Base-by-base conservation (phyloP, 2,113 vertebrate species). In the Ceyx cyanopectus region DNA sequence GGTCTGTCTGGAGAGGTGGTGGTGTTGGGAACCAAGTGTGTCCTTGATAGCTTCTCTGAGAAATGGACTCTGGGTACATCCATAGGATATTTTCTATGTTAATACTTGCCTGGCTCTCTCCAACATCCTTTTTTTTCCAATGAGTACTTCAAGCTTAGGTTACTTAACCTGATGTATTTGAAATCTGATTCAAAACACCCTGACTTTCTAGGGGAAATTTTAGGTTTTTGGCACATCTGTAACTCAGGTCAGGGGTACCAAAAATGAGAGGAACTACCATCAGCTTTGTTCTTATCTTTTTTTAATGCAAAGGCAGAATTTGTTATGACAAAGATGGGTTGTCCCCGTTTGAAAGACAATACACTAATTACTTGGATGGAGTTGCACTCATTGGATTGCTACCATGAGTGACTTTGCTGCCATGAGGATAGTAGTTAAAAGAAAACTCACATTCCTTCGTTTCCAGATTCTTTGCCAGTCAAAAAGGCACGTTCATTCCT, bases 291-390 rank as follows among this genome's bases (percentile, higher is more conserved):
- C 30, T 69, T n/a, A 61, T 60, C 8, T 4, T 43, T 9, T 77
- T 74, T 66, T 57, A 79, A 51, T 34, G 26, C 12, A 43, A 34
- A 63, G 27, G 19, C 34, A 81, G 20, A 14, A 19, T 16, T 65
- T 70, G 4, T 58, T 73, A 6, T 5, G 62, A 27, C 2, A 10
- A 40, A 56, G 13, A 32, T 43, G 12, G 18, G 37, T 34, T 61
- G 53, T 72, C 13, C 22, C 18, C 45, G 3, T 54, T 89, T 0
- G 4, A 58, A 77, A 69, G 15, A 40, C 8, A 40, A 7, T 23
- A 3, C 0, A 1, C 6, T 14, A 43, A 13, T 56, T 72, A 1
- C 1, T 1, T 15, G 16, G 34, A 6, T 5, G 12, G 54, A 22
- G 16, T 10, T 66, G 60, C 43, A 53, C 12, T 13, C 14, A 16